These are phyloP conservation scores for Xanthia icteritia DNA, from an alignment of 2,888 invertebrate genomes.

Conservation along the genomic window DNA sequence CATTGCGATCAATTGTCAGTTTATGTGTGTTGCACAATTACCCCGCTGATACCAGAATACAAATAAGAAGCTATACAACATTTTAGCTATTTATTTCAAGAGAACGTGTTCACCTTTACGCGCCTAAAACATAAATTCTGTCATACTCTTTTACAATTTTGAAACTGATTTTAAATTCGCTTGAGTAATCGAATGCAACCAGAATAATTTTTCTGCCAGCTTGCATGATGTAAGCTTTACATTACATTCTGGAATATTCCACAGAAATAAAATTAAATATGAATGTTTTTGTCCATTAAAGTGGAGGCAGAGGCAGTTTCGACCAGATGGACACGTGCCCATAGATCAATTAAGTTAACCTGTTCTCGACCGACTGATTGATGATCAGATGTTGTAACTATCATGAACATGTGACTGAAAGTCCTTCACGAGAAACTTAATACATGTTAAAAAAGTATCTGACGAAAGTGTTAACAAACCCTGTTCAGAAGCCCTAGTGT, in stretches of 20 bases:
- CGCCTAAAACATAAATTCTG: background rate
- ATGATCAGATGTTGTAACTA: background rate
- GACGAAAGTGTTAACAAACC: too few relatives aligned
- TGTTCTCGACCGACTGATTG: conserved; percentile 2
- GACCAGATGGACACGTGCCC: background rate
- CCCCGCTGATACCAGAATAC: too few relatives aligned
- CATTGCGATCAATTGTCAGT: too few relatives aligned
- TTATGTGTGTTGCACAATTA: too few relatives aligned
- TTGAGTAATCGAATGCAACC: background rate
- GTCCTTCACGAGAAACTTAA: background rate
- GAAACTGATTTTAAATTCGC: background rate
- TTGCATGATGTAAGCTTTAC: background rate
- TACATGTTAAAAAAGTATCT: too few relatives aligned
- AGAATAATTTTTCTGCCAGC: background rate
- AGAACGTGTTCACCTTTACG: background rate
- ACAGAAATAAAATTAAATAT: background rate
- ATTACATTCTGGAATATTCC: background rate
- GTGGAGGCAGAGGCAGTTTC: background rate
- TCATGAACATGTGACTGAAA: background rate
- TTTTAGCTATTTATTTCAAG: background rate
- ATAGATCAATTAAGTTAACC: conserved; percentile 47
- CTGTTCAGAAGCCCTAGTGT: too few relatives aligned
- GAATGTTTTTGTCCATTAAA: background rate
- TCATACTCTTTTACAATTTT: too few relatives aligned
- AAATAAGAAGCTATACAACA: background rate